phyloP scores from a whole-genome alignment of 2,113 vertebrate species.

The Chaetorhynchus papuensis region DNA sequence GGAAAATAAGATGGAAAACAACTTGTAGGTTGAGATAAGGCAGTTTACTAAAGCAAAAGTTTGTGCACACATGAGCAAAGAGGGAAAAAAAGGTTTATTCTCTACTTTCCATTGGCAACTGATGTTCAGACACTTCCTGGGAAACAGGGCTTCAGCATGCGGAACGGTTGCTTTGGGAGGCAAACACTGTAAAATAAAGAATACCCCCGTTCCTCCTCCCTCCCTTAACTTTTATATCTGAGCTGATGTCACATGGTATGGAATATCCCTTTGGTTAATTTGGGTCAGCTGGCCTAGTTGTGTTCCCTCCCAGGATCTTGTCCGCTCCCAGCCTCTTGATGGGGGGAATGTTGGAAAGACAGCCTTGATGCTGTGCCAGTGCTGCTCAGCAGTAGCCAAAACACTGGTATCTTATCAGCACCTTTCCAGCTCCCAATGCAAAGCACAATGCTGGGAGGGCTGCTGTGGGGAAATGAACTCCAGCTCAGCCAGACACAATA shows the following conservation, averaged over 20 bases:
- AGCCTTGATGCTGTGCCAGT: background rate
- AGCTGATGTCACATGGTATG: background rate
- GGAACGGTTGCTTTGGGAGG: background rate
- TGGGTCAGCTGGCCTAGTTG: background rate
- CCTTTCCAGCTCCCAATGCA: background rate
- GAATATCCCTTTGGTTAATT: background rate
- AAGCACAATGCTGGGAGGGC: background rate
- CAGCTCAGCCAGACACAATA: background rate
- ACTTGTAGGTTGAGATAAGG: background rate
- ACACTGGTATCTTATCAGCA: background rate
- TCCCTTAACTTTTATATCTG: background rate
- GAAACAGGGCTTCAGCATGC: background rate
- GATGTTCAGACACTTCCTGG: background rate
- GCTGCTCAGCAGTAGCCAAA: background rate
- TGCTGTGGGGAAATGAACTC: background rate
- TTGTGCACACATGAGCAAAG: background rate
- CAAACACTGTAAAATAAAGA: background rate
- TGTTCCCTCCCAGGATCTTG: background rate
- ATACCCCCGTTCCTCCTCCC: background rate
- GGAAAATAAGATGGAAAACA: background rate
- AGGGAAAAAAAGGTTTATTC: background rate
- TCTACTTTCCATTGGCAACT: background rate
- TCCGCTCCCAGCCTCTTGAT: background rate
- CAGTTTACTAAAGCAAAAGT: background rate
- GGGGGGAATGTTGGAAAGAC: background rate